Percentiles rank a stretch among this genome's conserved stretches.
Conservation (phyloP, 2,113 vertebrate genomes). For the Scomber scombrus region DNA sequence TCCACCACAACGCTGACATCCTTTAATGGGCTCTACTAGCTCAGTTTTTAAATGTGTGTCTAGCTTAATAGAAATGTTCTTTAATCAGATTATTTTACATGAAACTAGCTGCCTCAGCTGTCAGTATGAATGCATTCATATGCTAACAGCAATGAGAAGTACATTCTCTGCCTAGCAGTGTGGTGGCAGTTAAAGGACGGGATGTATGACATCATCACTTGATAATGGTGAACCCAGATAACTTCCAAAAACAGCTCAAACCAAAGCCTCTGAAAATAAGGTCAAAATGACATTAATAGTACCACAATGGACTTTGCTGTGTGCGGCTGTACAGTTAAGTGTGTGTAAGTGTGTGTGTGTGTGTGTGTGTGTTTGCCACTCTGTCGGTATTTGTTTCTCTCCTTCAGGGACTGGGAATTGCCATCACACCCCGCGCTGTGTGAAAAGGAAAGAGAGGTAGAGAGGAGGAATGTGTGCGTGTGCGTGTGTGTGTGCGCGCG, state of each 20-base stretch:
- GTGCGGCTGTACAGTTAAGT: not conserved
- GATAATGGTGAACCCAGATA: conserved; percentile 1
- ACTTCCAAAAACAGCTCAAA: not conserved
- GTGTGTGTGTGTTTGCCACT: conserved; percentile 3
- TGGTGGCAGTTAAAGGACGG: not conserved
- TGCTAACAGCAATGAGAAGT: not conserved
- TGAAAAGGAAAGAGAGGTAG: not conserved
- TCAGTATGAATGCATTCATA: not conserved
- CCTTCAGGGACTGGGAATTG: conserved; percentile 35
- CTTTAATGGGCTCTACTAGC: too few relatives aligned
- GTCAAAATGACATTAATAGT: conserved; percentile 25
- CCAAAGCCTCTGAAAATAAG: not conserved
- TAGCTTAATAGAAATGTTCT: too few relatives aligned
- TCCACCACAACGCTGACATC: too few relatives aligned
- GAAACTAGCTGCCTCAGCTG: not conserved
- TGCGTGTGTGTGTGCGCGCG: conserved; percentile 19
- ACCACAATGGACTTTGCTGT: not conserved
- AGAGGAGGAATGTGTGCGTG: conserved; percentile 4
- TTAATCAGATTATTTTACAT: too few relatives aligned
- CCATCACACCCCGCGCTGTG: conserved; percentile 26
- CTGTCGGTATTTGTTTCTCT: conserved; percentile 29
- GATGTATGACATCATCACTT: not conserved
- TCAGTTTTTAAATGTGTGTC: too few relatives aligned
- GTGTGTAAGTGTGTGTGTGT: not conserved
- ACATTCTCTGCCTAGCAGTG: too few relatives aligned